Conservation (phyloP, 2,888 invertebrate genomes). For the Euspilapteryx auroguttella region DNA sequence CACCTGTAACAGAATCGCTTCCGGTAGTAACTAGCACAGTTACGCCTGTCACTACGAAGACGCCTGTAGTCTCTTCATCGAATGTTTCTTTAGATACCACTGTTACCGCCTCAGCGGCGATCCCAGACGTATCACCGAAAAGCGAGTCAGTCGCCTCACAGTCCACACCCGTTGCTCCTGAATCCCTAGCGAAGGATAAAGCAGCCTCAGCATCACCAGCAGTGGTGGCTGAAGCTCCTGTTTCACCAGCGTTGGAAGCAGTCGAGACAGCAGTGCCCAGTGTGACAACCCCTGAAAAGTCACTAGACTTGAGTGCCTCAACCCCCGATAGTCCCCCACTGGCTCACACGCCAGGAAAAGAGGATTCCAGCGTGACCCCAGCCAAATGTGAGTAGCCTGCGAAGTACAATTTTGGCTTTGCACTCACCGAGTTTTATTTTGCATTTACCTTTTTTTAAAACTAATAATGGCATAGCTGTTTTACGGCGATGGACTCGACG, state of each 20-base stretch:
- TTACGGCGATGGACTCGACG: conserved; percentile 17
- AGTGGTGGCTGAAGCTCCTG: not conserved
- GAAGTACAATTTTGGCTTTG: conserved; percentile 21
- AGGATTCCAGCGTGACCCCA: conserved; percentile 26
- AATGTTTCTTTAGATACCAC: too few relatives aligned
- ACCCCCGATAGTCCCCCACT: conserved; percentile 41
- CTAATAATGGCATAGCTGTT: too few relatives aligned
- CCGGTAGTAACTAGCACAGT: too few relatives aligned
- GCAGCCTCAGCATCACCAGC: not conserved
- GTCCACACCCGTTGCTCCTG: not conserved
- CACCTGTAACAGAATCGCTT: conserved; percentile 3
- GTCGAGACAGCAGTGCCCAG: too few relatives aligned
- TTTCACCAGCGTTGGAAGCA: not conserved
- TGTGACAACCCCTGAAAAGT: conserved; percentile 13
- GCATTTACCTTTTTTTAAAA: too few relatives aligned
- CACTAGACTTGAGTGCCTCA: conserved; percentile 8
- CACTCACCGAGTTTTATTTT: conserved; percentile 54
- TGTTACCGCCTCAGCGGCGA: too few relatives aligned
- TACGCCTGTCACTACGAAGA: too few relatives aligned
- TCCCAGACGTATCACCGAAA: too few relatives aligned
- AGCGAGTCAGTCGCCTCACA: not conserved
- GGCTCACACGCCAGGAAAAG: conserved; percentile 41
- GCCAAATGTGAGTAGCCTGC: conserved; percentile 45
- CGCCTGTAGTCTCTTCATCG: too few relatives aligned
- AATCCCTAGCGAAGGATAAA: not conserved